phyloP scores from a whole-genome alignment of 2,797 vertebrate genomes.

The Alfaro cultratus region DNA sequence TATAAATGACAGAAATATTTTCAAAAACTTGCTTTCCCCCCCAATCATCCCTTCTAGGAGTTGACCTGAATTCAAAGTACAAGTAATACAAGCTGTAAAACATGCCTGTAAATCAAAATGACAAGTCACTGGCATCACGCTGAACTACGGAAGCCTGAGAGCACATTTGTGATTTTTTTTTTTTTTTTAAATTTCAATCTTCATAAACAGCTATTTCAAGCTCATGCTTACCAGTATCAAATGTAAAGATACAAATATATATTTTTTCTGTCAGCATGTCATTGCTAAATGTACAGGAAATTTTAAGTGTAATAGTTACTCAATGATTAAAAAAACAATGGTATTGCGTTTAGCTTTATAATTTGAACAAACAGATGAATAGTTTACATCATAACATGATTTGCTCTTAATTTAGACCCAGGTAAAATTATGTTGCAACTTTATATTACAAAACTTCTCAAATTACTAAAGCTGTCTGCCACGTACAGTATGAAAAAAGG shows the following conservation, averaged over 20 bases:
- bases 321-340: too few relatives aligned
- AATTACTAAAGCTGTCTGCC: not conserved
- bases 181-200: too few relatives aligned
- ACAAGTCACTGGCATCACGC: not conserved
- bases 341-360: not conserved
- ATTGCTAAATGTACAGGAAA: not conserved
- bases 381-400: not conserved
- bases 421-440: not conserved
- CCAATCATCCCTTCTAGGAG: not conserved
- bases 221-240: not conserved
- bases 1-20: not conserved
- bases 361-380: not conserved
- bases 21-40: not conserved
- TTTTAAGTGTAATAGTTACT: not conserved
- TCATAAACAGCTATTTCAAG: not conserved
- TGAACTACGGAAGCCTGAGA: not conserved
- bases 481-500: not conserved
- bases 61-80: not conserved
- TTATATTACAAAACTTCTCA: slow-evolving; percentile 34
- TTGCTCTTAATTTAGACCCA: not conserved
- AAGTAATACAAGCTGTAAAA: not conserved
- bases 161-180: not conserved
- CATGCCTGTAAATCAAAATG: not conserved
- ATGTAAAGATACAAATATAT: not conserved
- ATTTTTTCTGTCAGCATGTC: not conserved